Evolutionary conservation across 92 coral and sea anemone genomes (phyloP).

Genomic region (Umimayanthus kanabou): DNA sequence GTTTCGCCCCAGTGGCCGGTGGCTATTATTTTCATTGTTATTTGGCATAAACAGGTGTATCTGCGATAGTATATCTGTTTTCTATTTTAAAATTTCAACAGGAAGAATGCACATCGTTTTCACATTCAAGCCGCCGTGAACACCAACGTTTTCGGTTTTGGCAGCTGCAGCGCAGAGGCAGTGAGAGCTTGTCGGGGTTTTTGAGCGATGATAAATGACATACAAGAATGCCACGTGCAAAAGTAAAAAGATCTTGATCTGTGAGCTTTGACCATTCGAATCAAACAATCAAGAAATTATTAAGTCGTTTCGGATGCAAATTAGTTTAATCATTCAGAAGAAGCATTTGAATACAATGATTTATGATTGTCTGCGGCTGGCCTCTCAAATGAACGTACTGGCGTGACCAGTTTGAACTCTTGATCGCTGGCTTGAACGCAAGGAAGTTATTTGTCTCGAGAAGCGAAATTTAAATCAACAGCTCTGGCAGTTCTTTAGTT

Average conservation of each 20-base stretch:
- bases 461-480: not conserved
- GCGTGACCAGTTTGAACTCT: constrained; percentile 9
- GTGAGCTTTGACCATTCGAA: not conserved
- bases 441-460: not conserved
- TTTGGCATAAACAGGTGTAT: not conserved
- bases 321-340: constrained; percentile 15
- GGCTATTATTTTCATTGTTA: not conserved
- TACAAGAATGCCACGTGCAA: not conserved
- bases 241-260: not conserved
- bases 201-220: not conserved
- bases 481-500: not conserved
- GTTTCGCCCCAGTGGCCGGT: too few species aligned
- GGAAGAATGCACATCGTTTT: not conserved
- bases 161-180: too few species aligned
- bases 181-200: not conserved
- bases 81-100: not conserved
- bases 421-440: not conserved
- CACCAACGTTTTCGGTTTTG: not conserved
- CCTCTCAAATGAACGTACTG: not conserved
- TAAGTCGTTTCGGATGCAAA: constrained; percentile 17
- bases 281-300: constrained; percentile 2
- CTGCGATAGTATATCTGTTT: not conserved
- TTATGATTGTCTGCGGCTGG: not conserved
- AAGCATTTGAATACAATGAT: constrained; percentile 15
- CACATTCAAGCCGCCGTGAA: not conserved